These are phyloP conservation scores for Sebastes fasciatus DNA, from an alignment of 2,113 vertebrate genomes.

Conservation along the genomic window DNA sequence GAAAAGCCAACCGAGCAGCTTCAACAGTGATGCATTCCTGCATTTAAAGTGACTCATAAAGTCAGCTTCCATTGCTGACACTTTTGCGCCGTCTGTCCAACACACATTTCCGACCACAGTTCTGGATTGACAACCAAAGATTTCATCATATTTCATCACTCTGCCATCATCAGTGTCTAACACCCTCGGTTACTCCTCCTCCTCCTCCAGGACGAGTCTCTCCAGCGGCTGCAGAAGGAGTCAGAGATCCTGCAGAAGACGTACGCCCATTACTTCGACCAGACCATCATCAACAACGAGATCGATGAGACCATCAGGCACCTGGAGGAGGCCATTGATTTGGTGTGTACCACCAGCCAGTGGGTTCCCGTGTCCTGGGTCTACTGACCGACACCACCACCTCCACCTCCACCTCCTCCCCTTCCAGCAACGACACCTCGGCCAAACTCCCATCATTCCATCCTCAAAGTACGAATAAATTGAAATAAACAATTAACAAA, in stretches of 20 bases:
- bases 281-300: slow-evolving; percentile 99
- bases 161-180: neutral
- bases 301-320: slow-evolving; percentile 98
- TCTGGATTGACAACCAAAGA: neutral
- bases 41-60: too few relatives aligned
- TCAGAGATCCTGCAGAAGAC: slow-evolving; percentile 98
- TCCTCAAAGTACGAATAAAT: slow-evolving; percentile 40
- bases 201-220: slow-evolving; percentile 91
- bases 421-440: slow-evolving; percentile 24
- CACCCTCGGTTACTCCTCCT: neutral
- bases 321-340: slow-evolving; percentile 97
- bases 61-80: too few relatives aligned
- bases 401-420: slow-evolving; percentile 2
- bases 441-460: slow-evolving; percentile 55
- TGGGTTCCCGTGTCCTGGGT: slow-evolving; percentile 99
- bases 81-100: too few relatives aligned
- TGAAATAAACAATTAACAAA: slow-evolving; percentile 76
- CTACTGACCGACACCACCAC: slow-evolving; percentile 85
- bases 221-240: slow-evolving; percentile 98
- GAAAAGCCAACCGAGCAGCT: too few relatives aligned
- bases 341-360: slow-evolving; percentile 95
- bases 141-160: neutral
- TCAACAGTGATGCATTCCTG: too few relatives aligned
- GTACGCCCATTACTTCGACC: slow-evolving; percentile 98
- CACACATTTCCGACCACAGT: neutral